Base-by-base conservation (phyloP, 2,888 invertebrate genomes). In the Eustalomyia histrio region DNA sequence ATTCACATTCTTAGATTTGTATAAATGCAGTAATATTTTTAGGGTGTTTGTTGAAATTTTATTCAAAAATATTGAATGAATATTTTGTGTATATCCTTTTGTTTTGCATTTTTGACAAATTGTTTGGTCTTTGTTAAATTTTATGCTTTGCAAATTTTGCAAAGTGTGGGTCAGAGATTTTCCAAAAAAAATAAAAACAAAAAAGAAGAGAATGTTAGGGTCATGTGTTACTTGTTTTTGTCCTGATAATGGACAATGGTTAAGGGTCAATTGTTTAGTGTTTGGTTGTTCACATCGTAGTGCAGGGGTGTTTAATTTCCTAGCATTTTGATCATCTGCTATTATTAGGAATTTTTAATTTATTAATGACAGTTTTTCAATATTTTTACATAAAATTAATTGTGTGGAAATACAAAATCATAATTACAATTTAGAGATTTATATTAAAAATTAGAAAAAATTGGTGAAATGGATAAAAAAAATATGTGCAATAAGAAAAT, bases 201-300 rank as follows among this genome's bases (percentile, higher is more conserved):
- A 9, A 12, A 47, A 47, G 6, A 4, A 39, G 12, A 47, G 12
- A 43, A n/a, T 72, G 68, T 74, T 16, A 68, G 43, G 80, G 71
- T 80, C 76, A 80, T 80, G 68, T 64, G 52, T 76, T 63, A 63
- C 72, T 73, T 80, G 80, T 80, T 75, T 61, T 21, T 57, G 33
- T 12, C 24, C 16, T 29, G 16, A n/a, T 58, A 18, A 35, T 10
- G 35, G 35, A 21, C 60, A 63, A n/a, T 57, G 39, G 52, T 61
- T 47, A 74, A 29, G 52, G 80, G 80, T 80, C 80, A 80, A 73
- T 64, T 76, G 76, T 61, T 39, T 50, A 67, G 14, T 53, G n/a
- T 68, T 43, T 61, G 43, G n/a, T 47, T 47, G 43, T 47, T 47
- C 16, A n/a, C 1, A 6, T n/a, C 43, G n/a, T 5, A 47, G 6